phyloP scores from a whole-genome alignment of 2,797 vertebrate species.

The Urosaurus nigricauda region DNA sequence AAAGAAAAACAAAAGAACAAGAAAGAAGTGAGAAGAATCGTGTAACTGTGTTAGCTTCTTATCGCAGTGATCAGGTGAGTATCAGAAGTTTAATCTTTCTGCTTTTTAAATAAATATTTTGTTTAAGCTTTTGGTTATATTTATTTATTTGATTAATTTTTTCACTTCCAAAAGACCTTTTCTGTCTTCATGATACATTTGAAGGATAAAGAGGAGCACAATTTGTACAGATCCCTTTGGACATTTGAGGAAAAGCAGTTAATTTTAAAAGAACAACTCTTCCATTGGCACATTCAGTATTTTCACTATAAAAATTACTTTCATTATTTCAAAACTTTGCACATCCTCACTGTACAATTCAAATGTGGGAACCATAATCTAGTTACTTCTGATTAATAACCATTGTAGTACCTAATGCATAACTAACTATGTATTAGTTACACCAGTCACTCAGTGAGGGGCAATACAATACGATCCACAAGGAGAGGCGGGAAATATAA shows the following conservation, averaged over 20 bases:
- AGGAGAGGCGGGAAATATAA: too few relatives aligned
- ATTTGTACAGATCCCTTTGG: not conserved
- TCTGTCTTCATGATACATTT: not conserved
- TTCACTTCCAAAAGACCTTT: not conserved
- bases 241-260: not conserved
- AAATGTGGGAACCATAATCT: not conserved
- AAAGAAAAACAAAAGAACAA: constrained; percentile 26
- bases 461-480: too few relatives aligned
- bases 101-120: not conserved
- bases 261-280: not conserved
- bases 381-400: not conserved
- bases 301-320: not conserved
- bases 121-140: not conserved
- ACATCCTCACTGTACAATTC: too few relatives aligned
- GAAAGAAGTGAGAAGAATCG: not conserved
- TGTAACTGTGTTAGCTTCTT: not conserved
- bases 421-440: not conserved
- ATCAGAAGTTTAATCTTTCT: constrained; percentile 6
- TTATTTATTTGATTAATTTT: too few relatives aligned
- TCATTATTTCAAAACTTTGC: not conserved
- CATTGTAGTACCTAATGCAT: not conserved
- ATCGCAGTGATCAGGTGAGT: constrained; percentile 38
- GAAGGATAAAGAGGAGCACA: not conserved
- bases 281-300: too few relatives aligned
- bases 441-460: not conserved